phyloP scores from a whole-genome alignment of 1,140 invertebrate species.

The Drosophila bocqueti region DNA sequence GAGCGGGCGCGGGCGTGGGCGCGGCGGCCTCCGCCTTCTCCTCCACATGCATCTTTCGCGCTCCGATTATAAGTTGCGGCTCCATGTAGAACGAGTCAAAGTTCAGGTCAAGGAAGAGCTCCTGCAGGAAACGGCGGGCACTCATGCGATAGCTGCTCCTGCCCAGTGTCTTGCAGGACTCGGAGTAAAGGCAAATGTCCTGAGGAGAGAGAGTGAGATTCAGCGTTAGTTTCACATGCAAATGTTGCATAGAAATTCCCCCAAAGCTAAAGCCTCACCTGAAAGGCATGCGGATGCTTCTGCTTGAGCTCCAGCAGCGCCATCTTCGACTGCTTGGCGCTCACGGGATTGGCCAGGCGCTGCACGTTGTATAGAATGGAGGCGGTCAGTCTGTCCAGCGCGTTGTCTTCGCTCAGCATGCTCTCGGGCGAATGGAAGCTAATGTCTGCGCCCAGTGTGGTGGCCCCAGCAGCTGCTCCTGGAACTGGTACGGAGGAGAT shows the following conservation, averaged over 20 bases:
- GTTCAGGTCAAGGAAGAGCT: constrained; percentile 95
- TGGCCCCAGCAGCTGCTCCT: constrained; percentile 21
- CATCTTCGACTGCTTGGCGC: constrained; percentile 89
- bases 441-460: constrained; percentile 63
- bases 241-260: not conserved
- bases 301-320: constrained; percentile 93
- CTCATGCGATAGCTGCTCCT: constrained; percentile 92
- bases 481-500: constrained; percentile 1
- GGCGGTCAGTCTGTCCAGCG: constrained; percentile 81
- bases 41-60: constrained; percentile 50
- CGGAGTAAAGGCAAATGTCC: constrained; percentile 96
- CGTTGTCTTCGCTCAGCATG: constrained; percentile 79
- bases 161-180: constrained; percentile 92
- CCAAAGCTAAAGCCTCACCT: constrained; percentile 1
- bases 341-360: constrained; percentile 89
- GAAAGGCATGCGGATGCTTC: constrained; percentile 91
- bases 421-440: constrained; percentile 83
- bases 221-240: not conserved
- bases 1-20: not conserved
- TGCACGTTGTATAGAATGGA: constrained; percentile 88
- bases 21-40: constrained; percentile 19
- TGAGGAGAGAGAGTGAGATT: constrained; percentile 78
- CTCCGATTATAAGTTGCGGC: constrained; percentile 82
- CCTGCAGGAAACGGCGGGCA: constrained; percentile 95
- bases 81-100: constrained; percentile 88